These are phyloP conservation scores for Lepisosteus osseus DNA, from an alignment of 2,113 vertebrate genomes.

Conservation along the genomic window DNA sequence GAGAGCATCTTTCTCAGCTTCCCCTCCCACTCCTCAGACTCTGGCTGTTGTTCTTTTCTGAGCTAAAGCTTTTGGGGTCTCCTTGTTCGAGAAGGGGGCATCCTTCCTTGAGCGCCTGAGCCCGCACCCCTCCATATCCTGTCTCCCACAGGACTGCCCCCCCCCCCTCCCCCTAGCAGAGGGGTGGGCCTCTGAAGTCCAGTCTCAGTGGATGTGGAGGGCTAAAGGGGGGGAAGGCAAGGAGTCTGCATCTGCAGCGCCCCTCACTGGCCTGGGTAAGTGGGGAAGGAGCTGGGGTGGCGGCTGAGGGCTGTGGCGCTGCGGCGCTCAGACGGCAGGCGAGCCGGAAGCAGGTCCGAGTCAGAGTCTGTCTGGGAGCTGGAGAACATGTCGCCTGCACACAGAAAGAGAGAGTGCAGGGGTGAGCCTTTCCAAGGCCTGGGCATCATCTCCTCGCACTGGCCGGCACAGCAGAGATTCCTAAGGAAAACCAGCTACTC, in stretches of 20 bases:
- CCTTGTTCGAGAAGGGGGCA: not conserved
- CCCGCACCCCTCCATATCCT: not conserved
- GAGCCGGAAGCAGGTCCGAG: slow-evolving; percentile 53
- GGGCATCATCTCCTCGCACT: not conserved
- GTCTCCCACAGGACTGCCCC: not conserved
- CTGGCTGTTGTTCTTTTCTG: slow-evolving; percentile 8
- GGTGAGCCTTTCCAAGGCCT: not conserved
- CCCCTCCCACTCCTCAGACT: slow-evolving; percentile 3
- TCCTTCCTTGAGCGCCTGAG: not conserved
- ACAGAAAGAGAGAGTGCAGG: not conserved
- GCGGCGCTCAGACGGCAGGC: slow-evolving; percentile 41
- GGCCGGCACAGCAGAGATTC: too few relatives aligned
- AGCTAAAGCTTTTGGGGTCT: slow-evolving; percentile 15
- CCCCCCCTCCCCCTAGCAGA: not conserved
- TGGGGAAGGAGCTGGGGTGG: slow-evolving; percentile 31
- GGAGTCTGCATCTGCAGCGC: slow-evolving; percentile 10
- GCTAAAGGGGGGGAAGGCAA: not conserved
- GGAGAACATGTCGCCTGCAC: slow-evolving; percentile 48
- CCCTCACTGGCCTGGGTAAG: slow-evolving; percentile 42
- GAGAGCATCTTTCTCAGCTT: not conserved
- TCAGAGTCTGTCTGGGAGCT: slow-evolving; percentile 38
- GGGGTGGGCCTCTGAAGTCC: slow-evolving; percentile 22
- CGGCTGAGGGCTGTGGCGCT: slow-evolving; percentile 47
- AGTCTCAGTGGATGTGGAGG: not conserved
- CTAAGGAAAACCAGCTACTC: too few relatives aligned